A percentile compares a stretch with the other conserved stretches of the same genome.
These are phyloP conservation scores for Ictalurus furcatus DNA, from an alignment of 2,113 vertebrate genomes.

Conservation along the genomic window DNA sequence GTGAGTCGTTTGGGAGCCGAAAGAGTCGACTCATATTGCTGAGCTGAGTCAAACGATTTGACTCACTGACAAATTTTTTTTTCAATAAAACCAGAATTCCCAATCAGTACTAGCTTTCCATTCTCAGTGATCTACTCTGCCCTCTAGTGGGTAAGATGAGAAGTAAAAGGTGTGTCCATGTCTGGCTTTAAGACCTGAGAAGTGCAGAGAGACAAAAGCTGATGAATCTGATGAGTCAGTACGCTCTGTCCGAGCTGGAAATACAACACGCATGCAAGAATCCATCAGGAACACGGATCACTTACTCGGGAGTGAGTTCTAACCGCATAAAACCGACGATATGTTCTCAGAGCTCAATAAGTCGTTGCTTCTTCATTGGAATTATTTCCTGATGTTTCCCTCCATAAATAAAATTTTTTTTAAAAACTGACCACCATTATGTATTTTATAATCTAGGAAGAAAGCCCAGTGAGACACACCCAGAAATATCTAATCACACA, in stretches of 20 bases:
- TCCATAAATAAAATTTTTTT: no score
- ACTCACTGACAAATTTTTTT: not conserved
- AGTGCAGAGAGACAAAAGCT: not conserved
- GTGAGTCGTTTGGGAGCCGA: not conserved
- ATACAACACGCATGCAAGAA: not conserved
- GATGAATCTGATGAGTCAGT: slow-evolving; percentile 31
- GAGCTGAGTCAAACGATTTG: not conserved
- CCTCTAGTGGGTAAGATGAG: slow-evolving; percentile 33
- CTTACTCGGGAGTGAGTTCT: not conserved
- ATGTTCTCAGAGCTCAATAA: not conserved
- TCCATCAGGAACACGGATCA: not conserved
- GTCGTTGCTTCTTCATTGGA: not conserved
- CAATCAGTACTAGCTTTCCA: not conserved
- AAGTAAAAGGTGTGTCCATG: slow-evolving; percentile 27
- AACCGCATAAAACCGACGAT: not conserved
- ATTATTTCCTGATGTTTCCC: not conserved
- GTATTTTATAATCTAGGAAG: not conserved
- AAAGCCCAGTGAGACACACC: slow-evolving; percentile 9
- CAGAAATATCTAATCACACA: slow-evolving; percentile 8
- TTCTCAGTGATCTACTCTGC: not conserved
- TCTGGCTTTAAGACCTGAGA: not conserved
- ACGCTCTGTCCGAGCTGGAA: not conserved
- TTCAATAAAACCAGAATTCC: not conserved
- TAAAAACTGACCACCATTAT: no score
- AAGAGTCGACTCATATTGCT: not conserved